phyloP scores from a whole-genome alignment of 2,113 vertebrate species.

The Cheilinus undulatus region DNA sequence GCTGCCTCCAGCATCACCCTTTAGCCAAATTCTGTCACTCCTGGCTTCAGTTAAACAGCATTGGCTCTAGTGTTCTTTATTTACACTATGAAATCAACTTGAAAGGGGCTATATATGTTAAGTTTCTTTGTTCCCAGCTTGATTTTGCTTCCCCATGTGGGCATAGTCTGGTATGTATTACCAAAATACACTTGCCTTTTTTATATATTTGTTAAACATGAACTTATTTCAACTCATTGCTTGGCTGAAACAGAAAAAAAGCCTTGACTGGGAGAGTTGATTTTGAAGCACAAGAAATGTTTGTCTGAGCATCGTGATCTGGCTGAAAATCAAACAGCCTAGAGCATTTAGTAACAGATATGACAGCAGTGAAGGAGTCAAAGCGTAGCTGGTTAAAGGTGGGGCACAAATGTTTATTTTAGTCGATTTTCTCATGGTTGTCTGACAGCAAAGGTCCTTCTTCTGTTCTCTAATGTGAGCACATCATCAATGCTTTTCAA shows the following conservation, averaged over 20 bases:
- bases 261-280: neutral
- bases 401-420: conserved; percentile 52
- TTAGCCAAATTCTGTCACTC: no score
- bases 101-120: no score
- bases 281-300: conserved; percentile 35
- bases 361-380: conserved; percentile 6
- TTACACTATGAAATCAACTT: no score
- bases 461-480: conserved; percentile 53
- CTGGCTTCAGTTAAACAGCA: no score
- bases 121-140: neutral
- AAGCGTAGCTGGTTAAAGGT: neutral
- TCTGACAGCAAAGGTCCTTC: conserved; percentile 29
- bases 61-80: no score
- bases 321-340: conserved; percentile 34
- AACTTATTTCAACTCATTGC: neutral
- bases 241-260: neutral
- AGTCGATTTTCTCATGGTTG: conserved; percentile 53
- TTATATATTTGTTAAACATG: neutral
- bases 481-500: conserved; percentile 56
- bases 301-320: conserved; percentile 9
- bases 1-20: no score
- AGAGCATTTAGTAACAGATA: conserved; percentile 24
- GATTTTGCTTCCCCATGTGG: neutral
- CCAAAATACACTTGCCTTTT: no score
- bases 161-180: no score